These are phyloP conservation scores for Microplitis manilae DNA, from an alignment of 2,888 invertebrate species.

Conservation along the genomic window DNA sequence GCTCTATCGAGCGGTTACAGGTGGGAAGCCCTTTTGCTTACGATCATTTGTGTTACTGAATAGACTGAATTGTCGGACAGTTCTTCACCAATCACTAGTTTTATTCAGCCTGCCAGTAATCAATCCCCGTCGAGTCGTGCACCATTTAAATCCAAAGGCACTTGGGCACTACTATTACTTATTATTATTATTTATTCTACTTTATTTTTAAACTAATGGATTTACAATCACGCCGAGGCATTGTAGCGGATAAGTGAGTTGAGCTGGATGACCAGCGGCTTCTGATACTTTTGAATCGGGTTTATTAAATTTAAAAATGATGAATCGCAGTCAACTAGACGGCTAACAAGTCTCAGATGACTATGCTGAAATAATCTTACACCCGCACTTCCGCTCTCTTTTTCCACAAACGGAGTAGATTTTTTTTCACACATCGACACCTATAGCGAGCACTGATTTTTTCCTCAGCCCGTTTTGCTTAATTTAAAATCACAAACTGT, in stretches of 20 bases:
- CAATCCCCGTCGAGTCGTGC: not conserved
- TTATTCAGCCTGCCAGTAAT: not conserved
- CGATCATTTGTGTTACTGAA: conserved; percentile 6
- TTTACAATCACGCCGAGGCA: too few species aligned
- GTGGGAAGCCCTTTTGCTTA: conserved; percentile 28
- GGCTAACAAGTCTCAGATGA: too few species aligned
- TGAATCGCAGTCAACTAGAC: too few species aligned
- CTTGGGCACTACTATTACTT: too few species aligned
- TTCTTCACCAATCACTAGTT: not conserved
- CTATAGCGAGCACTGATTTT: not conserved
- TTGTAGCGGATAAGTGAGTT: too few species aligned
- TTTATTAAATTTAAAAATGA: too few species aligned
- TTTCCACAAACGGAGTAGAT: not conserved
- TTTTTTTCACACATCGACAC: not conserved
- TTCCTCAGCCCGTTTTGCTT: not conserved
- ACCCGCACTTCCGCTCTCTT: not conserved
- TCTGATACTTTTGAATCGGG: too few species aligned
- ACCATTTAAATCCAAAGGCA: not conserved
- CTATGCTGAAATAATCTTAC: too few species aligned
- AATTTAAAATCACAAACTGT: not conserved
- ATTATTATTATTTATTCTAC: too few species aligned
- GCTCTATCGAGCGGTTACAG: conserved; percentile 33
- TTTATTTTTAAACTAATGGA: too few species aligned
- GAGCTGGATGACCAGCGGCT: too few species aligned
- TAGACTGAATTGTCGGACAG: not conserved